Evolutionary conservation across 2,113 vertebrate genomes (phyloP).

Genomic region (Triplophysa siluroides): DNA sequence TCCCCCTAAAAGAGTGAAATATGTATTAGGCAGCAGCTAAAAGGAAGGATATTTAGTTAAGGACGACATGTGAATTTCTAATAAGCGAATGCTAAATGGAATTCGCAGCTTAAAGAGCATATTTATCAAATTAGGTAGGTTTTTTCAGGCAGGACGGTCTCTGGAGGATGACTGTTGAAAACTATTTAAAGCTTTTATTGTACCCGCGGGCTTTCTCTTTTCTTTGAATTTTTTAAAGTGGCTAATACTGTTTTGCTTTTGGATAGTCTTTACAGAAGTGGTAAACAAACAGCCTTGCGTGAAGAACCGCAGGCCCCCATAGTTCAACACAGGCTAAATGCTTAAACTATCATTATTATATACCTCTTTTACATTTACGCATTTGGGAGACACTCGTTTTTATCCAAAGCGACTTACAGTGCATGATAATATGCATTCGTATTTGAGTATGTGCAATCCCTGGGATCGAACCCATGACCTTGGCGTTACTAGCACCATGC

Average conservation of each 20-base stretch:
- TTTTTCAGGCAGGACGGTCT: conserved; percentile 66
- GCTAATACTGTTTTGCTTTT: conserved; percentile 69
- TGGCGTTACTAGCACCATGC: no score
- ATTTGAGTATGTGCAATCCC: no score
- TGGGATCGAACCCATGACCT: no score
- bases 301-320: conserved; percentile 46
- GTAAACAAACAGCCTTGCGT: conserved; percentile 68
- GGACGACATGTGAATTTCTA: conserved; percentile 70
- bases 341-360: conserved; percentile 6
- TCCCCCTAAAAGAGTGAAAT: conserved; percentile 71
- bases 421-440: no score
- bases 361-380: not conserved
- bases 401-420: no score
- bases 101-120: conserved; percentile 76
- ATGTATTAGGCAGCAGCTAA: conserved; percentile 71
- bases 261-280: conserved; percentile 67
- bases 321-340: conserved; percentile 19
- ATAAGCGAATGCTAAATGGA: conserved; percentile 73
- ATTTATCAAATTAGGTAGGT: conserved; percentile 78
- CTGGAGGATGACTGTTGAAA: conserved; percentile 66
- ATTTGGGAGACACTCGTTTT: no score
- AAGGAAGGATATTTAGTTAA: conserved; percentile 74
- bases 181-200: conserved; percentile 78
- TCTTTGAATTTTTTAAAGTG: conserved; percentile 73
- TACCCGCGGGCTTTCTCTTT: conserved; percentile 67